Percentiles rank a stretch among this genome's conserved stretches.
phyloP scores from a whole-genome alignment of 2,888 invertebrate genomes.

The Halictus quadricinctus region DNA sequence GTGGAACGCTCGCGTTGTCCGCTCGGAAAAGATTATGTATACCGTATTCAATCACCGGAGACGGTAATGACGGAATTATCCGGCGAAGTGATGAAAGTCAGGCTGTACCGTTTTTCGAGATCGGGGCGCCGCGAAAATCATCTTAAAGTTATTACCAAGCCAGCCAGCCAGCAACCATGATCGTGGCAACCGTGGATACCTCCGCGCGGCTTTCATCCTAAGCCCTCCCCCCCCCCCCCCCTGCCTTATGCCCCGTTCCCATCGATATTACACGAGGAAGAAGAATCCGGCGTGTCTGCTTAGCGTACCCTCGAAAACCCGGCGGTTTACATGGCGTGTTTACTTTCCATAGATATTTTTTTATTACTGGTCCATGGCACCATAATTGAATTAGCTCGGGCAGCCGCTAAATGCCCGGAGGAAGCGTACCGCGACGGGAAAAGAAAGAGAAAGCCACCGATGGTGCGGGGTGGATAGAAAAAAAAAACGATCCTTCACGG shows the following conservation, averaged over 20 bases:
- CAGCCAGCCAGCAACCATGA: constrained; percentile 14
- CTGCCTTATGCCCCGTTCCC: neutral
- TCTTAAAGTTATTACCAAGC: constrained; percentile 45
- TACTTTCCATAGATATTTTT: constrained; percentile 47
- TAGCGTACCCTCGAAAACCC: constrained; percentile 36
- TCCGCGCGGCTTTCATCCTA: neutral
- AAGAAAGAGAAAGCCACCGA: neutral
- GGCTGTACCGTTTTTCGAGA: constrained; percentile 61
- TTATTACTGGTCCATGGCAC: constrained; percentile 48
- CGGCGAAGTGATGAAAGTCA: constrained; percentile 63
- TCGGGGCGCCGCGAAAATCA: constrained; percentile 28
- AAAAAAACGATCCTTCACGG: constrained; percentile 43
- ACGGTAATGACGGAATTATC: constrained; percentile 67
- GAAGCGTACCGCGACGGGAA: constrained; percentile 23
- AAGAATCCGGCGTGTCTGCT: constrained; percentile 9
- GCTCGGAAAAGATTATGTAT: constrained; percentile 58
- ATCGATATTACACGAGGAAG: constrained; percentile 20
- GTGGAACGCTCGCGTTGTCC: constrained; percentile 19
- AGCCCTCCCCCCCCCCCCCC: neutral
- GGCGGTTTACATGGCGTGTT: constrained; percentile 44
- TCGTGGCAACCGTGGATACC: neutral
- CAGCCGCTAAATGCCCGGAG: constrained; percentile 62
- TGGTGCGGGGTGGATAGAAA: neutral
- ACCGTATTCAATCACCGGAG: constrained; percentile 67
- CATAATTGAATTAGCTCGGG: constrained; percentile 68